Base-by-base conservation (phyloP, 2,113 vertebrate genomes). In the Epinephelus lanceolatus region DNA sequence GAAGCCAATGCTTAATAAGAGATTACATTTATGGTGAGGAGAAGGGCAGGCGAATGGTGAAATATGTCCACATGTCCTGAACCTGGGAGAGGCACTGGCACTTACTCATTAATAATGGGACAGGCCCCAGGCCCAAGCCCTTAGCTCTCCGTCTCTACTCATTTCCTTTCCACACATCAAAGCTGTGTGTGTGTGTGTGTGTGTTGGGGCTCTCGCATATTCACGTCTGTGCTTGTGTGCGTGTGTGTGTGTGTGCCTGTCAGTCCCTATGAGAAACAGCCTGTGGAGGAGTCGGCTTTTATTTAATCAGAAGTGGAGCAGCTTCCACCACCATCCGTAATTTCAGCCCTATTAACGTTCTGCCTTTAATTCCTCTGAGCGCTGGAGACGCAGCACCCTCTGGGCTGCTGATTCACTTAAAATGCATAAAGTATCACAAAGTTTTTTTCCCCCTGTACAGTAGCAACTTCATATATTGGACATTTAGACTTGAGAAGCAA, bases 41-140 rank as follows among this genome's bases (percentile, higher is more conserved):
- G 84, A 86, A 78, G 88, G 86, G 81, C 82, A 80, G 76, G 78
- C 56, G 17, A 83, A 71, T 75, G 25, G 83, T 89, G 88, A 91
- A 92, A 92, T 92, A 92, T 92, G 86, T 89, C 85, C 76, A 86
- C 76, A 81, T 89, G 90, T 91, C 89, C 71, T 83, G 84, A 91
- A 87, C 88, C 84, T 85, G 76, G 69, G 60, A 82, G 85, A 90
- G 49, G 78, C 75, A 4, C 62, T 80, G 89, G 80, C 88, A 90
- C 88, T 91, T 84, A 84, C 69, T 93, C 92, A 90, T 93, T 91
- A 92, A 93, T 93, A 94, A 94, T 94, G 84, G 91, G 91, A 93
- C 88, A 91, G 80, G 85, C 92, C 86, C 67, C 78, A 49, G 90
- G 87, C 84, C 86, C 84, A 21, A 55, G 87, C 86, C 89, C 81